Evolutionary conservation across 2,888 invertebrate species (phyloP).

Genomic region (Apotomis betuletana): DNA sequence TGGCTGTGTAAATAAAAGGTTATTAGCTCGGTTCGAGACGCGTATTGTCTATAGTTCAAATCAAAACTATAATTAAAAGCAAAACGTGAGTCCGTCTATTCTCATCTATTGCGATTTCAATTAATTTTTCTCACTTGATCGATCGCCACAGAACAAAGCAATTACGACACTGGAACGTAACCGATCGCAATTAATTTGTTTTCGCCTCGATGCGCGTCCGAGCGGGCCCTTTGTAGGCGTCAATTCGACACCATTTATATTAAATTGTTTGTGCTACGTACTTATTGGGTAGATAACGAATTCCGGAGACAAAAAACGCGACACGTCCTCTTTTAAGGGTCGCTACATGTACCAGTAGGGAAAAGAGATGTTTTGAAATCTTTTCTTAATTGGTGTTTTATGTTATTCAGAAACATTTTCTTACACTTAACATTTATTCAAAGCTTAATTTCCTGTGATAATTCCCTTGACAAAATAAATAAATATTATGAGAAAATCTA

Average conservation of each 20-base stretch:
- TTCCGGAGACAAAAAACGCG: slow-evolving; percentile 49
- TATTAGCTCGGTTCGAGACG: too few species aligned
- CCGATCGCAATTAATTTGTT: slow-evolving; percentile 82
- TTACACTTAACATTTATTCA: too few species aligned
- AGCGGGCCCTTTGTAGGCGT: slow-evolving; percentile 69
- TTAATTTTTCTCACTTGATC: slow-evolving; percentile 81
- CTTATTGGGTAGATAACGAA: slow-evolving; percentile 48
- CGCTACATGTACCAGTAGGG: slow-evolving; percentile 7
- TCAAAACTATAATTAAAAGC: neutral
- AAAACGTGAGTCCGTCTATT: slow-evolving; percentile 12
- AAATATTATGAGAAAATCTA: too few species aligned
- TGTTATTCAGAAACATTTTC: neutral
- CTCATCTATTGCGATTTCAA: slow-evolving; percentile 62
- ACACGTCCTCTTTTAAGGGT: slow-evolving; percentile 38
- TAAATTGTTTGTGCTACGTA: slow-evolving; percentile 61
- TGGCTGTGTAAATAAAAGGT: too few species aligned
- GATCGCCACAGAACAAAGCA: slow-evolving; percentile 77
- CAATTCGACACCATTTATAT: slow-evolving; percentile 70
- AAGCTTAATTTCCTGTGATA: too few species aligned
- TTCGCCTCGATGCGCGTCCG: slow-evolving; percentile 71
- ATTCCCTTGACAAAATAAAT: too few species aligned
- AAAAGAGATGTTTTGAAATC: slow-evolving; percentile 1
- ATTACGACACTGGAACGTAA: slow-evolving; percentile 77
- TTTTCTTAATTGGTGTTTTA: slow-evolving; percentile 24
- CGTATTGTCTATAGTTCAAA: too few species aligned